These are phyloP conservation scores for Sminthopsis crassicaudata DNA, from an alignment of 2,113 vertebrate genomes.

Conservation along the genomic window DNA sequence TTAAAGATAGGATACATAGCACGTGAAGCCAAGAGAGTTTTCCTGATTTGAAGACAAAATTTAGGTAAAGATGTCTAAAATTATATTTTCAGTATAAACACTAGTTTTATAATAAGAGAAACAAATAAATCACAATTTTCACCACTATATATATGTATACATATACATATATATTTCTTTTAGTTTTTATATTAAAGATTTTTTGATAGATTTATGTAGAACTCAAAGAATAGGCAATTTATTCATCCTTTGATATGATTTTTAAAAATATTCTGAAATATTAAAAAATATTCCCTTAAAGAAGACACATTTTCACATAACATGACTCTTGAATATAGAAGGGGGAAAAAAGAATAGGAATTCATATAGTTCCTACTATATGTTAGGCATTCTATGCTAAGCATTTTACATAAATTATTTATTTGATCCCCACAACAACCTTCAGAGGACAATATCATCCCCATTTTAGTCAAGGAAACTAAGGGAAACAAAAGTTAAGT, in stretches of 20 bases:
- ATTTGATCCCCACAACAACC: neutral
- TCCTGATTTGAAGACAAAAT: conserved; percentile 84
- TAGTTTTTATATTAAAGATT: conserved; percentile 89
- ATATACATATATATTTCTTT: conserved; percentile 85
- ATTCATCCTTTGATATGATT: conserved; percentile 63
- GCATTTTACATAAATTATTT: neutral
- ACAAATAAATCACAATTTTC: conserved; percentile 89
- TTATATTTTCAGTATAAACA: conserved; percentile 95
- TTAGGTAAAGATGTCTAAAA: conserved; percentile 81
- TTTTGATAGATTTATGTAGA: conserved; percentile 89
- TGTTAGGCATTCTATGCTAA: neutral
- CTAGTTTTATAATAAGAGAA: conserved; percentile 90
- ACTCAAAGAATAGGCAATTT: conserved; percentile 87
- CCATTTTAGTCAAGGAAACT: neutral
- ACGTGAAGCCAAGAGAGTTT: conserved; percentile 83
- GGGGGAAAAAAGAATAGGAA: neutral
- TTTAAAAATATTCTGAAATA: conserved; percentile 91
- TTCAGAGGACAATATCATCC: neutral
- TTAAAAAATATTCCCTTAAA: conserved; percentile 50
- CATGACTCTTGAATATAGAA: conserved; percentile 20
- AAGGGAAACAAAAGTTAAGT: neutral
- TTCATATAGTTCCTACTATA: neutral
- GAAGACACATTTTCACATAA: neutral
- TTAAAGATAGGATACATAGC: conserved; percentile 86
- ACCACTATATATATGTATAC: conserved; percentile 84